Evolutionary conservation across 1,140 invertebrate genomes (phyloP), one percentile per base, ranked within the genome.

Genomic region (Bombus breviceps): DNA sequence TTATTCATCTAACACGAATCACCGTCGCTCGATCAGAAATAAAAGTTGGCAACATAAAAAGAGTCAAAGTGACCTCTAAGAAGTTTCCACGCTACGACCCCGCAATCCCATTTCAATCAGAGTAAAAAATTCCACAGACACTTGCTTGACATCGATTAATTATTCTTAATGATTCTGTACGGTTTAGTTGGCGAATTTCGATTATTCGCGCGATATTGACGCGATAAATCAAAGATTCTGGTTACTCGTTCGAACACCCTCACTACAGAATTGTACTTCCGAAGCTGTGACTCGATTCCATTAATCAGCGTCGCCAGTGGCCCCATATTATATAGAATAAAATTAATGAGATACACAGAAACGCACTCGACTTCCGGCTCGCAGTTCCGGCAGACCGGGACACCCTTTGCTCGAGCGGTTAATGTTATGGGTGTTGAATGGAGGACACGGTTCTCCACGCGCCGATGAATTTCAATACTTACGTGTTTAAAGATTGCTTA

Each of bases 301-400:
- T 95, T 95, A 95, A 95, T 95, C 94, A 94, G 91, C 82, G 85
- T 72, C 82, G 82, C 88, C 88, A 77, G 86, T 41, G 53, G 57
- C 82, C 62, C 81, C 90, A 89, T 95, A 95, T 95, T 95, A 95
- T 95, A 95, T 94, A 88, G 93, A 95, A 94, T 94, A 93, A 94
- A 94, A 95, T 95, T 95, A 95, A 95, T 95, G 94, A 95, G 94
- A 94, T 95, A 95, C 94, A 95, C 91, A 92, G 94, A 94, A 95
- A 95, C 94, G 94, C 94, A 95, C 94, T 95, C 93, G 94, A 94
- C 93, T 95, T 94, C 92, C 93, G 93, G 92, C 88, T 89, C 90
- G 90, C 72, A 92, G 92, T 93, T 92, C 91, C 92, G 91, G 88
- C 91, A 89, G 81, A 91, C 87, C 80, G 83, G 41, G 88, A 72